These are phyloP conservation scores for Arothron firmamentum DNA, from an alignment of 2,113 vertebrate genomes.

Conservation along the genomic window DNA sequence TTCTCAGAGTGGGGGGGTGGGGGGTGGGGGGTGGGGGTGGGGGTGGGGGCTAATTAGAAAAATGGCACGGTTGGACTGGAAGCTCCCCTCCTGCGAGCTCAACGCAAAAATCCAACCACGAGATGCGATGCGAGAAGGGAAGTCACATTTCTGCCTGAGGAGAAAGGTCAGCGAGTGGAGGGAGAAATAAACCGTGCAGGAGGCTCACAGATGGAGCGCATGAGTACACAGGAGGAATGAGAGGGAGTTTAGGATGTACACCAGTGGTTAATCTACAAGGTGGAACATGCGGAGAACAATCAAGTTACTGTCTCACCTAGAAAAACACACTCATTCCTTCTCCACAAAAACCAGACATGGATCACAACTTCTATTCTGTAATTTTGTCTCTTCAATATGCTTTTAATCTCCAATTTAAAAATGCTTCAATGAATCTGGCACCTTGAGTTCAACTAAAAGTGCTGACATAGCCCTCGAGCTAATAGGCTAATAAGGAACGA, in stretches of 20 bases:
- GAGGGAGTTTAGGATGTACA: not conserved
- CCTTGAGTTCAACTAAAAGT: constrained; percentile 42
- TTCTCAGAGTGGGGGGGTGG: constrained; percentile 15
- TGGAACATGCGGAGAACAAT: constrained; percentile 28
- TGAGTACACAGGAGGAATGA: constrained; percentile 12
- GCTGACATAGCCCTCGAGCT: constrained; percentile 13
- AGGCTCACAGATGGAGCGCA: constrained; percentile 24
- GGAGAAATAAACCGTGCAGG: constrained; percentile 27
- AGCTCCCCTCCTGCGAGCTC: constrained; percentile 13
- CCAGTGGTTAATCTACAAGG: constrained; percentile 26
- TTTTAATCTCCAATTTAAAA: constrained; percentile 16
- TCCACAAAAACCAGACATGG: constrained; percentile 6
- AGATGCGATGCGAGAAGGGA: not conserved
- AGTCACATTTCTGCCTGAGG: constrained; percentile 9
- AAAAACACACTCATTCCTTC: constrained; percentile 10
- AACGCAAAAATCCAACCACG: constrained; percentile 1
- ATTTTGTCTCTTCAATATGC: constrained; percentile 12
- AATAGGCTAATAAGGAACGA: too few species aligned
- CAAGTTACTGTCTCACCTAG: constrained; percentile 3
- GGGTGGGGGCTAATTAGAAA: constrained; percentile 38
- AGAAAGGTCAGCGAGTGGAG: constrained; percentile 7
- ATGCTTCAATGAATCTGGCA: constrained; percentile 25
- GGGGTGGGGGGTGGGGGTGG: too few species aligned
- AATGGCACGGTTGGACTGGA: constrained; percentile 39
- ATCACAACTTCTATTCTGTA: constrained; percentile 17